Percentiles rank a stretch among this genome's conserved stretches.
Evolutionary conservation across 2,113 vertebrate species (phyloP).

Genomic region (Python bivittatus): DNA sequence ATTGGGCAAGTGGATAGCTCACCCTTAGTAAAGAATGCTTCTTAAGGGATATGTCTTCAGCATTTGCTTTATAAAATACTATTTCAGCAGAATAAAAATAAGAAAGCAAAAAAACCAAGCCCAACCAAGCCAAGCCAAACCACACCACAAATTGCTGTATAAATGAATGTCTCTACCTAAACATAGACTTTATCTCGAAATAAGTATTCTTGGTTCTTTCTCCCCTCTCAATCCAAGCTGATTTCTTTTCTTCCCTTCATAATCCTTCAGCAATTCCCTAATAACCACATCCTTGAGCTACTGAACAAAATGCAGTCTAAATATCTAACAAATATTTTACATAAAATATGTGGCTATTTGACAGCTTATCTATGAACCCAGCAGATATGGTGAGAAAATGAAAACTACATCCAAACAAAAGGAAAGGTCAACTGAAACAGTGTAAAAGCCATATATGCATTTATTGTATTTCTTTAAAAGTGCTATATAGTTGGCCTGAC

Average conservation of each 20-base stretch:
- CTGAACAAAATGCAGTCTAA: neutral
- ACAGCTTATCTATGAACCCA: neutral
- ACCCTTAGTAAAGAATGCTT: too few relatives aligned
- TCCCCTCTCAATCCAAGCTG: neutral
- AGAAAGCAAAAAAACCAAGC: too few relatives aligned
- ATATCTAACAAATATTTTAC: neutral
- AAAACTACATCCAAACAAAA: neutral
- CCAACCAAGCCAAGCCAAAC: too few relatives aligned
- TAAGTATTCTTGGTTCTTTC: neutral
- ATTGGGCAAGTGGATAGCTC: too few relatives aligned
- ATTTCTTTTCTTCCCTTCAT: neutral
- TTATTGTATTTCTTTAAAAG: conserved; percentile 20
- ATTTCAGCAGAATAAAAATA: too few relatives aligned
- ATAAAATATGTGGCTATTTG: neutral
- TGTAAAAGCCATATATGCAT: neutral
- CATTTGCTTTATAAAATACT: too few relatives aligned
- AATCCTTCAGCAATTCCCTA: neutral
- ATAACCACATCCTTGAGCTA: neutral
- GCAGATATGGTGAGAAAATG: neutral
- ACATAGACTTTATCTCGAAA: neutral
- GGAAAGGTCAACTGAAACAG: neutral
- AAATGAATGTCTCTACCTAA: neutral
- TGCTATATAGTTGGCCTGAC: neutral
- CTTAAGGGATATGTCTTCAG: too few relatives aligned
- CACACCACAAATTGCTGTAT: too few relatives aligned